phyloP scores from a whole-genome alignment of 92 coral and sea anemone genomes.

The Porites evermanni region DNA sequence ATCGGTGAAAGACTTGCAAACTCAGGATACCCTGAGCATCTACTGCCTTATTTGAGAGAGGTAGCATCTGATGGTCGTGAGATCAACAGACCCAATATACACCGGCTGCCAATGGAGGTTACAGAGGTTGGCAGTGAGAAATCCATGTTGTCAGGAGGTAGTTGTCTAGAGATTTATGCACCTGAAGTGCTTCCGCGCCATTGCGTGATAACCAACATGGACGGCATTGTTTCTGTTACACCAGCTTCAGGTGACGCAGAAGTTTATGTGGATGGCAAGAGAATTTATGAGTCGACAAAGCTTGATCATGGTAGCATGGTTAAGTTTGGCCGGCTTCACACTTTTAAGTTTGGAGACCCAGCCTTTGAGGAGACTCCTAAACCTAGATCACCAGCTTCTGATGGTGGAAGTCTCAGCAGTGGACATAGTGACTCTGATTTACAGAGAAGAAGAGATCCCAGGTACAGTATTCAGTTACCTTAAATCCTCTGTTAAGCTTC shows the following conservation, averaged over 20 bases:
- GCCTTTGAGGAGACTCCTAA: constrained; percentile 69
- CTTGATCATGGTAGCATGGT: constrained; percentile 76
- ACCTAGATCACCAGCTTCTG: constrained; percentile 72
- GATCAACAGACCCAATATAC: constrained; percentile 56
- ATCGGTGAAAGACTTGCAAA: constrained; percentile 75
- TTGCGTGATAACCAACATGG: constrained; percentile 87
- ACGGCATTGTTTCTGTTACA: constrained; percentile 79
- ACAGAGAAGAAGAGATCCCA: constrained; percentile 48
- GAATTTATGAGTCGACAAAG: constrained; percentile 85
- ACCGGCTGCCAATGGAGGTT: constrained; percentile 84
- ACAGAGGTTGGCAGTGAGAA: constrained; percentile 92
- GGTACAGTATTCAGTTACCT: neutral
- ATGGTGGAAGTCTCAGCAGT: constrained; percentile 64
- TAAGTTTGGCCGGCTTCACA: constrained; percentile 72
- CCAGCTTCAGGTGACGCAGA: constrained; percentile 90
- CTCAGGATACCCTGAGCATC: constrained; percentile 72
- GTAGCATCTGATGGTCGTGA: constrained; percentile 81
- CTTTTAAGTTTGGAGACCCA: constrained; percentile 84
- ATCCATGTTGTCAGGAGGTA: constrained; percentile 76
- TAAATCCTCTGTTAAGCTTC: too few relatives aligned
- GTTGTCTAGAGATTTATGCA: constrained; percentile 66
- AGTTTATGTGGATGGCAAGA: constrained; percentile 72
- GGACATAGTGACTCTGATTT: constrained; percentile 65
- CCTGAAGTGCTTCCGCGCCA: constrained; percentile 86
- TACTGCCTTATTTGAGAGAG: constrained; percentile 79